A percentile compares a stretch with the other conserved stretches of the same genome.
Conservation (phyloP, 1,140 invertebrate species). For the Battus philenor region DNA sequence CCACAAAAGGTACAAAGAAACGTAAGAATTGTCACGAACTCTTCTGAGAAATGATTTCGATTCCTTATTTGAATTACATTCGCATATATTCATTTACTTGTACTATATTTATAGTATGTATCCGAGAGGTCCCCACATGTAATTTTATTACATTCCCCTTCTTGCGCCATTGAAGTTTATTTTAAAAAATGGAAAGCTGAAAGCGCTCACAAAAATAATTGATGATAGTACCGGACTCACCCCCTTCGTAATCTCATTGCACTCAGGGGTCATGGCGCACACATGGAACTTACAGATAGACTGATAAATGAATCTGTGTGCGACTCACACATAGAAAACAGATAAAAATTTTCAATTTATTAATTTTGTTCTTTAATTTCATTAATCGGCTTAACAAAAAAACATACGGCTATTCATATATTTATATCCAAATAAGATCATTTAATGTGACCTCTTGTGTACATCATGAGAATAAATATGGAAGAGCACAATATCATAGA, state of each 20-base stretch:
- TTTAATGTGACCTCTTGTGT: no score
- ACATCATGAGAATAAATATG: no score
- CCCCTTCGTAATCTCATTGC: slow-evolving; percentile 49
- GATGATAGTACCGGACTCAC: slow-evolving; percentile 55
- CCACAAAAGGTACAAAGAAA: slow-evolving; percentile 25
- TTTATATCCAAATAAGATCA: no score
- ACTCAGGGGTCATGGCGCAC: slow-evolving; percentile 1
- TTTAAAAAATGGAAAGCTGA: slow-evolving; percentile 69
- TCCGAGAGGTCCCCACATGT: slow-evolving; percentile 30
- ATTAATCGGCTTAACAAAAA: no score
- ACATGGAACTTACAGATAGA: no score
- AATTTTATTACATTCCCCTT: slow-evolving; percentile 59
- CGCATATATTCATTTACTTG: slow-evolving; percentile 2
- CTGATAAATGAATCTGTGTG: no score
- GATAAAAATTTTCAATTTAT: no score
- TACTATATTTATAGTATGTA: slow-evolving; percentile 16
- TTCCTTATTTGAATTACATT: slow-evolving; percentile 29
- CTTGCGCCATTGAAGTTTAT: slow-evolving; percentile 44
- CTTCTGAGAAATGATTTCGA: slow-evolving; percentile 37
- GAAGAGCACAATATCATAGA: no score
- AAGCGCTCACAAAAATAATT: slow-evolving; percentile 59
- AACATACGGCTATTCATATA: no score
- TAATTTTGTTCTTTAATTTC: no score
- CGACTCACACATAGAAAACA: no score
- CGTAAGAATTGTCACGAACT: slow-evolving; percentile 44